Evolutionary conservation across 2,888 invertebrate genomes (phyloP).

Genomic region (Scaptomyza flava): DNA sequence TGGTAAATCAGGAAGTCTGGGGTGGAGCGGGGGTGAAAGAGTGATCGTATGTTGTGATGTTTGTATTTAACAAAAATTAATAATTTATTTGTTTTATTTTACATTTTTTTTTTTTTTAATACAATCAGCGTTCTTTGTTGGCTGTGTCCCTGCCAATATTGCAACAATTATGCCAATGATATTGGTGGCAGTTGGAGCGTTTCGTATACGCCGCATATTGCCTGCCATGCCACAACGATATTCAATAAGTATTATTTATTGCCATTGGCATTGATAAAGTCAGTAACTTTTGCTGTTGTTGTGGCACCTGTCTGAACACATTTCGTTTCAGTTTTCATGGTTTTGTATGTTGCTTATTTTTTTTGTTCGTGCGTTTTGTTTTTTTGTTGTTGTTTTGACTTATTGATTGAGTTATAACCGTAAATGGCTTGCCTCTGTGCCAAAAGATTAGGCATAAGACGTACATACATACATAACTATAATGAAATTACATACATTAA

Average conservation of each 20-base stretch:
- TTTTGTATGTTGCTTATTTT: slow-evolving; percentile 8
- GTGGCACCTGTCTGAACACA: slow-evolving; percentile 41
- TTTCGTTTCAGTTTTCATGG: slow-evolving; percentile 57
- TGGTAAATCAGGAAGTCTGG: neutral
- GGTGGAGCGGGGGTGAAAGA: no score
- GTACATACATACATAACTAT: slow-evolving; percentile 2
- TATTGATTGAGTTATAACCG: slow-evolving; percentile 63
- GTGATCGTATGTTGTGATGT: no score
- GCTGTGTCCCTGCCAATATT: neutral
- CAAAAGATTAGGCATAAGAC: slow-evolving; percentile 44
- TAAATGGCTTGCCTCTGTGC: slow-evolving; percentile 51
- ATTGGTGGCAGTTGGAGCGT: slow-evolving; percentile 16
- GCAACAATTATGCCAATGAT: slow-evolving; percentile 40
- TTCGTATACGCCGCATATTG: slow-evolving; percentile 36
- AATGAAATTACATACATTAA: neutral
- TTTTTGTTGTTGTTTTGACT: slow-evolving; percentile 33
- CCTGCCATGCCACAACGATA: slow-evolving; percentile 25
- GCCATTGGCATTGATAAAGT: slow-evolving; percentile 44
- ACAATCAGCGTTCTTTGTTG: neutral
- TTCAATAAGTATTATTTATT: slow-evolving; percentile 53
- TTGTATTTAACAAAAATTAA: no score
- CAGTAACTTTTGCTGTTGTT: slow-evolving; percentile 14
- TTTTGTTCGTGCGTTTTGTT: slow-evolving; percentile 5
- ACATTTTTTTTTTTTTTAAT: neutral
- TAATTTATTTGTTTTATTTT: neutral